phyloP scores from a whole-genome alignment of 2,797 vertebrate genomes.

The Heliangelus exortis region DNA sequence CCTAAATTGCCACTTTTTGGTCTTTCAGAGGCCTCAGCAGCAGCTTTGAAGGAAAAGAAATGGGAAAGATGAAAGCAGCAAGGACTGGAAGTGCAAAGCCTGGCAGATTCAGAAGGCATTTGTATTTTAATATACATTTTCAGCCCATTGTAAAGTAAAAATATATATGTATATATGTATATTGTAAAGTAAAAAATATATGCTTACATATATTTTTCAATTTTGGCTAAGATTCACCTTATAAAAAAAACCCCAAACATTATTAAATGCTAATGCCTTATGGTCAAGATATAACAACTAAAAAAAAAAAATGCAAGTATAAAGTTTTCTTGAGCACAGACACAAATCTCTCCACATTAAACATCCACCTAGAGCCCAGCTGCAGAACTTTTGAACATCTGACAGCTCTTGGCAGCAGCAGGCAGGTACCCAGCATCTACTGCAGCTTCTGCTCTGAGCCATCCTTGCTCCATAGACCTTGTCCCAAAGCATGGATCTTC shows the following conservation, averaged over 20 bases:
- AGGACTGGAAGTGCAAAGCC: neutral
- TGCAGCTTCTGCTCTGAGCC: neutral
- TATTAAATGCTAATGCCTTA: neutral
- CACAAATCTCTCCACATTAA: neutral
- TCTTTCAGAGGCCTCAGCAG: neutral
- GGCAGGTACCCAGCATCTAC: neutral
- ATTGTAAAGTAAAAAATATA: too few species aligned
- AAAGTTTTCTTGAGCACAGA: neutral
- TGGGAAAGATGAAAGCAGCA: neutral
- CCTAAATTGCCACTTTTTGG: neutral
- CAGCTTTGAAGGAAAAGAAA: neutral
- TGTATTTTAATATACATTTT: rapidly evolving
- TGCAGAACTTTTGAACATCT: neutral
- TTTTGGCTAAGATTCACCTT: neutral
- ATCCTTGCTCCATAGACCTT: neutral
- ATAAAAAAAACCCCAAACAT: neutral
- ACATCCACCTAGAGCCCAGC: neutral
- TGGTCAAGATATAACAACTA: neutral
- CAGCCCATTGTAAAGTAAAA: neutral
- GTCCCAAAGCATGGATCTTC: too few species aligned
- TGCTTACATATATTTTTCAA: rapidly evolving
- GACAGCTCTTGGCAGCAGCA: neutral
- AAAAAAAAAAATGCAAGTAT: neutral
- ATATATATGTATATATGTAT: too few species aligned
- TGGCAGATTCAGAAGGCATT: neutral